Percentiles rank a stretch among this genome's conserved stretches.
Conservation (phyloP, 2,797 vertebrate genomes). For the Sorex maritimensis region DNA sequence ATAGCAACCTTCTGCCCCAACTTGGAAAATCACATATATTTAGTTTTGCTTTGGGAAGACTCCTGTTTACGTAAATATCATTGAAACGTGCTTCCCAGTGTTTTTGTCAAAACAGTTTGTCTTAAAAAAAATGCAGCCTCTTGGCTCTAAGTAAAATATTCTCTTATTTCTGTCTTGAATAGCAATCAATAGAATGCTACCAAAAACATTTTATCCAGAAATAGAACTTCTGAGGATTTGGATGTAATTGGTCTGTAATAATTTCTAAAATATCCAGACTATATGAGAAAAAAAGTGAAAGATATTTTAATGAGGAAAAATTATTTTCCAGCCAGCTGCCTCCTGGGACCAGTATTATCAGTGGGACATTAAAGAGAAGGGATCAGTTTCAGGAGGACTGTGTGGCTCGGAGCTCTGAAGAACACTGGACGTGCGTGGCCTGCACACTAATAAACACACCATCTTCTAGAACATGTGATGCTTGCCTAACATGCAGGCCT, state of each 20-base stretch:
- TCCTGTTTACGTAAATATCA: neutral
- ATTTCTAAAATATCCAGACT: conserved; percentile 25
- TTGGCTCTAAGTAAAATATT: conserved; percentile 14
- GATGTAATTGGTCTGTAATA: neutral
- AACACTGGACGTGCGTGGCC: conserved; percentile 94
- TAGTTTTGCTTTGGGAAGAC: conserved; percentile 33
- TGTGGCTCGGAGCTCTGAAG: conserved; percentile 92
- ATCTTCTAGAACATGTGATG: conserved; percentile 92
- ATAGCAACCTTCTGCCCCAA: neutral
- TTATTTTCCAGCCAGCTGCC: conserved; percentile 92
- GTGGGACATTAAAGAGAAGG: conserved; percentile 88
- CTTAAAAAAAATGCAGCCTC: neutral
- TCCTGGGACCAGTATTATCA: conserved; percentile 91
- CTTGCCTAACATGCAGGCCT: conserved; percentile 94
- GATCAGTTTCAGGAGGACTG: conserved; percentile 87
- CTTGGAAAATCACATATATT: conserved; percentile 44
- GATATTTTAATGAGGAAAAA: conserved; percentile 66
- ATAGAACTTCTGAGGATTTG: neutral
- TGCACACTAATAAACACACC: conserved; percentile 96
- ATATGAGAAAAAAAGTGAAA: conserved; percentile 47
- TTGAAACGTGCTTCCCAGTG: neutral
- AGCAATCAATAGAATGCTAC: neutral
- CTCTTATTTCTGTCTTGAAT: conserved; percentile 30
- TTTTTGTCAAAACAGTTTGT: neutral
- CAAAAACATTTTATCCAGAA: neutral